phyloP scores from a whole-genome alignment of 1,140 invertebrate genomes.

The Drosophila littoralis region DNA sequence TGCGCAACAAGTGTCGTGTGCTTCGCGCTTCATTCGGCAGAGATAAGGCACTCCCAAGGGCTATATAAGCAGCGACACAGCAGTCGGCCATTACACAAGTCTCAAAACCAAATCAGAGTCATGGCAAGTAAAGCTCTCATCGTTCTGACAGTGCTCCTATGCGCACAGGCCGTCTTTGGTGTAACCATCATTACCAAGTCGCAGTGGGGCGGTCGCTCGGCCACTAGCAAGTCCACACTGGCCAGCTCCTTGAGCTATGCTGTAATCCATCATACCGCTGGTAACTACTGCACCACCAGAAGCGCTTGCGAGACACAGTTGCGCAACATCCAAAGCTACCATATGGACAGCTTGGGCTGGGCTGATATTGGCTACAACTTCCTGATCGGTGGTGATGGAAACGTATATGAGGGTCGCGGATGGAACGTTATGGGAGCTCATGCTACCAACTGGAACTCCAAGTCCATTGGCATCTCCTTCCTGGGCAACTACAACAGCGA shows the following conservation, averaged over 20 bases:
- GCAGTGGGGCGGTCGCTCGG: constrained; percentile 87
- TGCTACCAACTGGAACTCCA: constrained; percentile 87
- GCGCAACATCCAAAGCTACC: constrained; percentile 86
- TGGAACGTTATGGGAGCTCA: constrained; percentile 89
- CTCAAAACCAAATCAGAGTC: constrained; percentile 28
- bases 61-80: constrained; percentile 49
- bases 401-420: constrained; percentile 89
- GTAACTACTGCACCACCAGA: constrained; percentile 85
- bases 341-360: constrained; percentile 87
- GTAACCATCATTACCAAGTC: constrained; percentile 85
- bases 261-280: constrained; percentile 90
- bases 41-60: constrained; percentile 34
- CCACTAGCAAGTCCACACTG: constrained; percentile 84
- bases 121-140: constrained; percentile 69
- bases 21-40: constrained; percentile 8
- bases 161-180: constrained; percentile 64
- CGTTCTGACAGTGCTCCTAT: constrained; percentile 63
- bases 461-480: constrained; percentile 88
- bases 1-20: constrained; percentile 18
- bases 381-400: constrained; percentile 86
- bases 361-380: constrained; percentile 89
- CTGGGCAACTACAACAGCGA: constrained; percentile 86
- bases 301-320: constrained; percentile 85
- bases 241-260: constrained; percentile 88
- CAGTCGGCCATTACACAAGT: constrained; percentile 15